Base-by-base conservation (phyloP, 2,888 invertebrate genomes). In the Philereme transversata region DNA sequence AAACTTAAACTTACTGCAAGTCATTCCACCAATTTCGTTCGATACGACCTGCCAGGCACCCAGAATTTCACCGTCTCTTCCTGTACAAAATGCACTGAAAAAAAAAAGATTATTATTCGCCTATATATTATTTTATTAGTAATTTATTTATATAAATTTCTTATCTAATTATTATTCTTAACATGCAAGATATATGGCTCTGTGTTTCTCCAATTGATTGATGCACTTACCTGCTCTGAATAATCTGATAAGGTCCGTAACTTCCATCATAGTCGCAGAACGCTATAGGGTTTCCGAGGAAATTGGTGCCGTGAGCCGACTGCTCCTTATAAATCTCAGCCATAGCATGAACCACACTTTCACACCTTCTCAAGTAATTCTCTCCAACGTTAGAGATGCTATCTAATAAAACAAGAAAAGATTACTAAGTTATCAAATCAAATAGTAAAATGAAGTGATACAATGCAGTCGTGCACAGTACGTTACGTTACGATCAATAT, bases 221-320 rank as follows among this genome's bases (percentile, higher is more conserved):
- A 11, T 49, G 34, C 59, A 85, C 93, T 92, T 87, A 95, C 95
- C 90, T 87, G 75, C 93, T 93, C 65, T 91, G 92, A 57, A 71
- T 68, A 61, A 94, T 88, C 74, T 90, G 92, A 73, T 90, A 93
- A 44, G 88, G 77, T 11, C 94, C 95, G 76, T 94, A 95, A 69
- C 93, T 93, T 10, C 96, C 96, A 77, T 96, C 95, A 65, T 92
- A 94, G 75, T 95, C 95, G 76, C 96, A 96, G 64, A 89, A 82
- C 5, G 93, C 82, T 46, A 82, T 79, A 22, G 92, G 90, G 62
- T 94, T 87, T 55, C 93, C 93, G 35, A 93, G 84, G 71, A 93
- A 90, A 11, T 73, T 83, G 4, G 94, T 94, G 11, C 95, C 95
- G 76, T 95, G 95, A 22, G 88, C 85, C 4, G 81, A 81, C 72